Evolutionary conservation across 2,797 vertebrate genomes (phyloP).

Genomic region (Glossophaga mutica): DNA sequence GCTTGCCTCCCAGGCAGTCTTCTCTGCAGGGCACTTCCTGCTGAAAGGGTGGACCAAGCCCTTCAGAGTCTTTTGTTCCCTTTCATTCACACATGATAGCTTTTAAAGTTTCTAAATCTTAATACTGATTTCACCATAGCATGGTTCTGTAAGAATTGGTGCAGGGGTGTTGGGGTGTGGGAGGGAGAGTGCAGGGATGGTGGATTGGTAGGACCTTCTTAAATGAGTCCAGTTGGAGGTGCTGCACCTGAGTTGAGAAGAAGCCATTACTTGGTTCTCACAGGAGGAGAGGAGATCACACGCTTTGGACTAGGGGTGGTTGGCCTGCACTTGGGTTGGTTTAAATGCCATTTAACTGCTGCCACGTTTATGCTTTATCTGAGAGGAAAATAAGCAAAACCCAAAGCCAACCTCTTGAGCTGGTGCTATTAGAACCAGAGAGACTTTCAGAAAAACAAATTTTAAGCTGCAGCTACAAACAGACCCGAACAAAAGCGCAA

Average conservation of each 20-base stretch:
- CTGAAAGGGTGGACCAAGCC: neutral
- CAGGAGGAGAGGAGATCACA: neutral
- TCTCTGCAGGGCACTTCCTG: neutral
- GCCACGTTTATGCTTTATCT: neutral
- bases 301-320: neutral
- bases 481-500: neutral
- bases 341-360: slow-evolving; percentile 20
- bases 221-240: neutral
- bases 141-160: neutral
- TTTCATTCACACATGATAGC: neutral
- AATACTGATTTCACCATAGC: neutral
- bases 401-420: neutral
- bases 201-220: neutral
- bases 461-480: neutral
- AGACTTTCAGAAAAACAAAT: slow-evolving; percentile 30
- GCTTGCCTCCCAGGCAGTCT: neutral
- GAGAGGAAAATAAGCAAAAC: neutral
- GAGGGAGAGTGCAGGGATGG: neutral
- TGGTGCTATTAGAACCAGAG: neutral
- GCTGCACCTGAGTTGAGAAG: neutral
- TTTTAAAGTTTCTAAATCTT: neutral
- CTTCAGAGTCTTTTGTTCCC: neutral
- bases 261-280: neutral
- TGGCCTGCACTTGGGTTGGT: neutral
- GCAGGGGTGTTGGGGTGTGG: neutral